Evolutionary conservation across 1,140 invertebrate species (phyloP).

Genomic region (Agraylea sexmaculata): DNA sequence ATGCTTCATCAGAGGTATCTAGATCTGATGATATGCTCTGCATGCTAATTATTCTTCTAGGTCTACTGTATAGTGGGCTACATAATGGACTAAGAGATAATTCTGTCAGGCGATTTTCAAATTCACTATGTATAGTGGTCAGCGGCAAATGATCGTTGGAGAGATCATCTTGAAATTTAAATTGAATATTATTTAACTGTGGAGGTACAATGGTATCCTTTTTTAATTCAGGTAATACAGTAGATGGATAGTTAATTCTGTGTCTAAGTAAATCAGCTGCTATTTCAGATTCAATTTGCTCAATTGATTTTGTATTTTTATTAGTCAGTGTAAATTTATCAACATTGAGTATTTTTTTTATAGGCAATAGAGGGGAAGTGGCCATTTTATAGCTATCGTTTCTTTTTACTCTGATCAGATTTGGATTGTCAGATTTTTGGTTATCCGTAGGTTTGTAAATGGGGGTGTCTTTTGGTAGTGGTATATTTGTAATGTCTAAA

Average conservation of each 20-base stretch:
- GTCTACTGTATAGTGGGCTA: conserved; percentile 27
- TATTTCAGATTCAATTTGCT: conserved; percentile 46
- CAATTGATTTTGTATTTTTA: conserved; percentile 39
- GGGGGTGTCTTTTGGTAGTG: neutral
- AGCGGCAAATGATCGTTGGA: conserved; percentile 11
- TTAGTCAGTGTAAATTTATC: conserved; percentile 32
- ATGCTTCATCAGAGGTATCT: conserved; percentile 12
- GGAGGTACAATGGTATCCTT: conserved; percentile 16
- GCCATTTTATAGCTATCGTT: conserved; percentile 79
- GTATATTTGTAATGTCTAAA: neutral
- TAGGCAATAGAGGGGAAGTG: conserved; percentile 54
- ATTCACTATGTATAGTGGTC: conserved; percentile 18
- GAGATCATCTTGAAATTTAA: conserved; percentile 18
- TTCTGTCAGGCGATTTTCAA: conserved; percentile 31
- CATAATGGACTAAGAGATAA: conserved; percentile 34
- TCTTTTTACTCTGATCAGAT: conserved; percentile 52
- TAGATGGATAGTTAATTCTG: conserved; percentile 56
- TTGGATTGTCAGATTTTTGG: conserved; percentile 24
- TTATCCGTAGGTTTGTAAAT: too few species aligned
- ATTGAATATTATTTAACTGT: conserved; percentile 20
- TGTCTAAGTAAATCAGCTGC: conserved; percentile 51
- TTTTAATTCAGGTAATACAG: conserved; percentile 39
- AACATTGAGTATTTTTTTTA: conserved; percentile 36
- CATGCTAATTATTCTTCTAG: conserved; percentile 15
- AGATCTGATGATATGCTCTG: conserved; percentile 22